A percentile compares a stretch with the other conserved stretches of the same genome.
Evolutionary conservation across 1,140 invertebrate species (phyloP).

Genomic region (Apis cerana): DNA sequence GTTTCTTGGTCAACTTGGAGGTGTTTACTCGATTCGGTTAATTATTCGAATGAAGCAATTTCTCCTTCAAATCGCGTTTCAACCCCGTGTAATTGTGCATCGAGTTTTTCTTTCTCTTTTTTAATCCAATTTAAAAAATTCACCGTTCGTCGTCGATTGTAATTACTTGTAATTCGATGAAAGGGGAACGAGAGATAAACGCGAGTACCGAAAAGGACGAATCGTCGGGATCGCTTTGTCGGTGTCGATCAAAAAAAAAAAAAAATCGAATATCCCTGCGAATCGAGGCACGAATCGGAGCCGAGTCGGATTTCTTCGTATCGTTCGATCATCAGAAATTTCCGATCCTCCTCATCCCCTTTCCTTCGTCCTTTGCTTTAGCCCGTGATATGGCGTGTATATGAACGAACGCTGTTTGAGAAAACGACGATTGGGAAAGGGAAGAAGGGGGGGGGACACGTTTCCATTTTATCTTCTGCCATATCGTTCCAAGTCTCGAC

Average conservation of each 20-base stretch:
- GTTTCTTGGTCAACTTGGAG: neutral
- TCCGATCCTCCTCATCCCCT: neutral
- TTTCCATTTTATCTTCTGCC: neutral
- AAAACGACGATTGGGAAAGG: conserved; percentile 24
- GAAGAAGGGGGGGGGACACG: too few species aligned
- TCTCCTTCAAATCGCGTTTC: neutral
- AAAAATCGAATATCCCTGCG: too few species aligned
- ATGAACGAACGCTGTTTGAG: conserved; percentile 13
- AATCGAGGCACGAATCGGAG: neutral
- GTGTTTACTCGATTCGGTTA: neutral
- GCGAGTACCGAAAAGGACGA: too few species aligned
- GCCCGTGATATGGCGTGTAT: neutral
- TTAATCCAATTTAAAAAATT: too few species aligned
- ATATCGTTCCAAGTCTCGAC: neutral
- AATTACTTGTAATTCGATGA: too few species aligned
- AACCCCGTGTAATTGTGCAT: too few species aligned
- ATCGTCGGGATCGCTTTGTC: too few species aligned
- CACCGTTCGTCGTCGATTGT: too few species aligned
- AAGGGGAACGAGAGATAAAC: too few species aligned
- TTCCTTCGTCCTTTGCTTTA: neutral
- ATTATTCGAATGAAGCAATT: neutral
- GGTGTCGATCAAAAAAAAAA: too few species aligned
- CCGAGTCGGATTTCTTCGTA: conserved; percentile 5
- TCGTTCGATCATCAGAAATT: conserved; percentile 12
- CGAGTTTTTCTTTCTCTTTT: too few species aligned